Percentiles rank a stretch among this genome's conserved stretches.
These are phyloP conservation scores for Antedon mediterranea DNA, from an alignment of 53 echinoderm and acorn worm species.

Conservation along the genomic window DNA sequence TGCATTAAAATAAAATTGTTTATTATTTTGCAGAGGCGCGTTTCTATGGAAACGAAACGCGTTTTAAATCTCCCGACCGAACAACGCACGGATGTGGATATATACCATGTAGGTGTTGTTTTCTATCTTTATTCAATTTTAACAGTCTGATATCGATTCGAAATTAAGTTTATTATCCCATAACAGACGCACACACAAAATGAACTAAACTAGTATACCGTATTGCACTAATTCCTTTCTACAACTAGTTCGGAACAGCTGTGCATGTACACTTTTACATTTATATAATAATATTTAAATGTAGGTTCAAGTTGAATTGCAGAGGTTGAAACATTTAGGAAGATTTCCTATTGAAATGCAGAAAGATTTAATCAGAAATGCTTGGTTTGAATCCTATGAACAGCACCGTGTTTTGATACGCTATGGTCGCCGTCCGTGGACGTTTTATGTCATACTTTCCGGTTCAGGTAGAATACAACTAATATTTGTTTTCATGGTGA, in stretches of 20 bases:
- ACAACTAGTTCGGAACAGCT: too few relatives aligned
- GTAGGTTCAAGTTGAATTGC: slow-evolving; percentile 86
- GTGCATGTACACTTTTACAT: too few relatives aligned
- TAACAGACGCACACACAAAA: too few relatives aligned
- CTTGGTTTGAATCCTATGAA: slow-evolving; percentile 57
- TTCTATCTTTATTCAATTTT: not conserved
- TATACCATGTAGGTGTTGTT: slow-evolving; percentile 67
- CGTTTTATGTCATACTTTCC: slow-evolving; percentile 78
- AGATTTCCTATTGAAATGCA: slow-evolving; percentile 82
- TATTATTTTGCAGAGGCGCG: slow-evolving; percentile 33
- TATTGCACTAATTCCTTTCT: too few relatives aligned
- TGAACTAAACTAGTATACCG: too few relatives aligned
- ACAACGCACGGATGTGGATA: slow-evolving; percentile 48
- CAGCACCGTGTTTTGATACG: slow-evolving; percentile 67
- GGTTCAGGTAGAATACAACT: slow-evolving; percentile 42
- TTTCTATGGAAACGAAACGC: slow-evolving; percentile 59
- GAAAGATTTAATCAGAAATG: slow-evolving; percentile 34
- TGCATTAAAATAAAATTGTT: too few relatives aligned
- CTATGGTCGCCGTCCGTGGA: slow-evolving; percentile 56
- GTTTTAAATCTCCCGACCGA: slow-evolving; percentile 27
- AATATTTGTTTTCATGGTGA: too few relatives aligned
- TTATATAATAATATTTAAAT: too few relatives aligned
- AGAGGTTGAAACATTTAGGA: slow-evolving; percentile 65
- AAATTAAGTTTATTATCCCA: too few relatives aligned
- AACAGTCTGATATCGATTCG: not conserved